phyloP scores from a whole-genome alignment of 1,140 invertebrate genomes.

The Pogonomyrmex barbatus region DNA sequence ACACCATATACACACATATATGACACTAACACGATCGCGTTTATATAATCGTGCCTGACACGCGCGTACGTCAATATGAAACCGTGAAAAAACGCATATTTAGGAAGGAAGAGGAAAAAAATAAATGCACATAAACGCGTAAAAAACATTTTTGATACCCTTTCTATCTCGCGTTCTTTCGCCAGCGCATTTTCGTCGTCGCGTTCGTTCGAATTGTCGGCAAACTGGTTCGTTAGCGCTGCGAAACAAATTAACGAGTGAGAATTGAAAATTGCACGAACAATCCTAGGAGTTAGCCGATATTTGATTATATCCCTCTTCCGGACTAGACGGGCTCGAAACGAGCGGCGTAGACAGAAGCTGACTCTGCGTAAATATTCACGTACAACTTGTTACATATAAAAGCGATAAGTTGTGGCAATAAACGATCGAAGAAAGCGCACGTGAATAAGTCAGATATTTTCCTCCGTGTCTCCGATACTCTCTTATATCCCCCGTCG shows the following conservation, averaged over 20 bases:
- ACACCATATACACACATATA: slow-evolving; percentile 38
- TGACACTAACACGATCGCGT: slow-evolving; percentile 8
- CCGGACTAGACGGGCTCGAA: slow-evolving; percentile 14
- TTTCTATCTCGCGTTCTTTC: slow-evolving; percentile 34
- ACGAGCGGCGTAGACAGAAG: slow-evolving; percentile 22
- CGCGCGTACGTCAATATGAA: neutral
- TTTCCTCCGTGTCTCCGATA: neutral
- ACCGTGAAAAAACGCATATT: neutral
- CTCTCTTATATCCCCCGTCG: slow-evolving; percentile 24
- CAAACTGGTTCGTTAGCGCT: slow-evolving; percentile 47
- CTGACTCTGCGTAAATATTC: slow-evolving; percentile 40
- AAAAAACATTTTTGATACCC: slow-evolving; percentile 49
- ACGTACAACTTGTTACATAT: slow-evolving; percentile 47
- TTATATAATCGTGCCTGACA: neutral
- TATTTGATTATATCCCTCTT: slow-evolving; percentile 42
- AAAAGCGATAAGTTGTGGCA: slow-evolving; percentile 54
- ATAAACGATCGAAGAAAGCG: slow-evolving; percentile 70
- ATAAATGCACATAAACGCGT: slow-evolving; percentile 10
- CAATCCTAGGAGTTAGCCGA: slow-evolving; percentile 34
- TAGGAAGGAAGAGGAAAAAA: slow-evolving; percentile 22
- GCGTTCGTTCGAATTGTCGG: slow-evolving; percentile 46
- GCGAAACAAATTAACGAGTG: slow-evolving; percentile 47
- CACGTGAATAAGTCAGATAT: slow-evolving; percentile 34
- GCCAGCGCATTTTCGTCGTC: slow-evolving; percentile 17
- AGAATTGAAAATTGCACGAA: slow-evolving; percentile 42